Evolutionary conservation across 2,113 vertebrate genomes (phyloP).

Genomic region (Podiceps cristatus): DNA sequence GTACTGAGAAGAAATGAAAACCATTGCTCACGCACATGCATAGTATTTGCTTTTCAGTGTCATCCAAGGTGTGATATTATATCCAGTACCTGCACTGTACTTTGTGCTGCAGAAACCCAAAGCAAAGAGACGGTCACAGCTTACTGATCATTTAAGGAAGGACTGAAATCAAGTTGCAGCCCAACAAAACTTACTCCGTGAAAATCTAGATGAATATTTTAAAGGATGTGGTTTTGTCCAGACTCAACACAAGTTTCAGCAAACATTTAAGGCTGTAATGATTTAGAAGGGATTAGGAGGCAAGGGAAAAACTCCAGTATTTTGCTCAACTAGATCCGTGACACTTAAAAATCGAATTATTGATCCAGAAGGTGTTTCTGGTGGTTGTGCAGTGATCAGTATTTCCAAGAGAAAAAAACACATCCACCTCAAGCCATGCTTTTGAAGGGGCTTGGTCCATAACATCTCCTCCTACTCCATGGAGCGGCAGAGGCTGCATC

Average conservation of each 20-base stretch:
- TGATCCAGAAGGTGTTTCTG: neutral
- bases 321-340: neutral
- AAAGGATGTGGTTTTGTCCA: neutral
- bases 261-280: neutral
- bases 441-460: neutral
- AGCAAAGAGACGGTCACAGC: neutral
- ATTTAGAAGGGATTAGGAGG: neutral
- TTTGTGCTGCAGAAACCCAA: neutral
- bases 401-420: neutral
- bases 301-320: neutral
- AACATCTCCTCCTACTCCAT: neutral
- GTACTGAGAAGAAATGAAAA: neutral
- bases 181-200: neutral
- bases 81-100: no score
- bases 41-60: neutral
- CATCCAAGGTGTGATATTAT: neutral
- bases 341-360: neutral
- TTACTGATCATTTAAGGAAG: neutral
- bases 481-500: neutral
- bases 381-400: neutral
- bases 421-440: neutral
- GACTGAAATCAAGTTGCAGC: neutral
- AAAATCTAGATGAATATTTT: neutral
- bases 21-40: neutral
- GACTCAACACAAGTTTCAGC: neutral